A percentile compares a stretch with the other conserved stretches of the same genome.
These are phyloP conservation scores for Dendroctonus valens DNA, from an alignment of 1,140 invertebrate species.

Conservation along the genomic window DNA sequence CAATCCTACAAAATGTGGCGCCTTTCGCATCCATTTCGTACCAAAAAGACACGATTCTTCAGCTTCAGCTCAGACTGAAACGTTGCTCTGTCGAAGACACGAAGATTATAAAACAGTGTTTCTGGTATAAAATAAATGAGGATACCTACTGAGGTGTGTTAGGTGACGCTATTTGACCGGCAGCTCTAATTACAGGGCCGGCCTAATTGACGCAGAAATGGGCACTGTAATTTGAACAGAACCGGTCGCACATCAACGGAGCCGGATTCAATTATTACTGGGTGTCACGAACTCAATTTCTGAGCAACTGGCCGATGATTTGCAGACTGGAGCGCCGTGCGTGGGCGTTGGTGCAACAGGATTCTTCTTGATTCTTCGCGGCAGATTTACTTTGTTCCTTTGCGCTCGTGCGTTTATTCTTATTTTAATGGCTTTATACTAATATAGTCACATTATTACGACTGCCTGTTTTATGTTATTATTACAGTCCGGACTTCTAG, in stretches of 20 bases:
- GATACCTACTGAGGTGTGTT: too few relatives aligned
- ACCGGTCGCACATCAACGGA: conserved; percentile 39
- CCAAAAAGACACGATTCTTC: too few relatives aligned
- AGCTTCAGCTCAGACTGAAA: too few relatives aligned
- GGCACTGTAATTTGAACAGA: conserved; percentile 44
- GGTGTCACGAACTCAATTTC: conserved; percentile 48
- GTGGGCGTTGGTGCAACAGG: conserved; percentile 37
- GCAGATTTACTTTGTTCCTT: conserved; percentile 30
- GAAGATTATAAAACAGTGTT: too few relatives aligned
- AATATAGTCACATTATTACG: conserved; percentile 20
- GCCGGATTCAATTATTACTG: conserved; percentile 45
- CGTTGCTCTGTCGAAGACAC: too few relatives aligned
- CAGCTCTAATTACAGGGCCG: conserved; percentile 46
- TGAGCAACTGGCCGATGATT: conserved; percentile 43
- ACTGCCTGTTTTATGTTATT: not conserved
- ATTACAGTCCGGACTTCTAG: too few relatives aligned
- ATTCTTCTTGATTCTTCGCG: conserved; percentile 26
- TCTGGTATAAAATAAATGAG: too few relatives aligned
- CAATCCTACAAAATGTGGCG: too few relatives aligned
- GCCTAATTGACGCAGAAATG: conserved; percentile 47
- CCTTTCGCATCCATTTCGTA: too few relatives aligned
- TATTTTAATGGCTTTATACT: conserved; percentile 26
- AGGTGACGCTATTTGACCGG: conserved; percentile 34
- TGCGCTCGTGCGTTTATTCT: conserved; percentile 27
- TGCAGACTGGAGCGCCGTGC: conserved; percentile 25